phyloP scores from a whole-genome alignment of 2,797 vertebrate species.

The Acropternis orthonyx region DNA sequence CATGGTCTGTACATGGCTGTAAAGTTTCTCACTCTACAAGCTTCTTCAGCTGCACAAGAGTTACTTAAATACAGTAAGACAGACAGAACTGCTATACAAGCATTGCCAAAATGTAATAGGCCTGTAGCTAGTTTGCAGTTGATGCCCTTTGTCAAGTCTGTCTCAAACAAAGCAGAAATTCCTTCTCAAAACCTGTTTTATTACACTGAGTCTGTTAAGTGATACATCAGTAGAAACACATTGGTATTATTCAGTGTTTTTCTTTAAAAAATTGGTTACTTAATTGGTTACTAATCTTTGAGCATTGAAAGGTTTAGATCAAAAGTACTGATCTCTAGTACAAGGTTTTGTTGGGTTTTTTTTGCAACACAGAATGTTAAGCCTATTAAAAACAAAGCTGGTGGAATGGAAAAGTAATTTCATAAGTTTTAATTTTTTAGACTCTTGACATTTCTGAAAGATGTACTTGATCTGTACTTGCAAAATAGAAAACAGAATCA shows the following conservation, averaged over 20 bases:
- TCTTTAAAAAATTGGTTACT: background rate
- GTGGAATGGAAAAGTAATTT: background rate
- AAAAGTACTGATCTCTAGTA: background rate
- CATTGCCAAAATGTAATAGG: background rate
- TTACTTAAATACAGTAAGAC: background rate
- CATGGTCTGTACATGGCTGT: rapidly evolving
- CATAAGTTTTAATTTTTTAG: background rate
- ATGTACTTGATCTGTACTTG: background rate
- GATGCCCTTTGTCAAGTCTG: background rate
- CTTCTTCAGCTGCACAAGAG: background rate
- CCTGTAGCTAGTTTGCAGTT: background rate
- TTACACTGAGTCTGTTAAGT: background rate
- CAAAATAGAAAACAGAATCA: background rate
- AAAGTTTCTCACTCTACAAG: background rate
- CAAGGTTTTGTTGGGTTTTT: background rate
- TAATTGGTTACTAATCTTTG: too few relatives aligned
- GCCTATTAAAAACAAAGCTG: background rate
- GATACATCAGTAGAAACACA: background rate
- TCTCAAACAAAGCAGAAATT: background rate
- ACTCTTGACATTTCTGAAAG: background rate
- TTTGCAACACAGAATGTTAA: background rate
- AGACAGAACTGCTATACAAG: background rate
- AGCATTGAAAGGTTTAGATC: too few relatives aligned
- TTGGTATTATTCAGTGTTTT: background rate
- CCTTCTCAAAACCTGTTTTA: background rate